Conservation (phyloP, 2,113 vertebrate species). For the Ranitomeya variabilis region DNA sequence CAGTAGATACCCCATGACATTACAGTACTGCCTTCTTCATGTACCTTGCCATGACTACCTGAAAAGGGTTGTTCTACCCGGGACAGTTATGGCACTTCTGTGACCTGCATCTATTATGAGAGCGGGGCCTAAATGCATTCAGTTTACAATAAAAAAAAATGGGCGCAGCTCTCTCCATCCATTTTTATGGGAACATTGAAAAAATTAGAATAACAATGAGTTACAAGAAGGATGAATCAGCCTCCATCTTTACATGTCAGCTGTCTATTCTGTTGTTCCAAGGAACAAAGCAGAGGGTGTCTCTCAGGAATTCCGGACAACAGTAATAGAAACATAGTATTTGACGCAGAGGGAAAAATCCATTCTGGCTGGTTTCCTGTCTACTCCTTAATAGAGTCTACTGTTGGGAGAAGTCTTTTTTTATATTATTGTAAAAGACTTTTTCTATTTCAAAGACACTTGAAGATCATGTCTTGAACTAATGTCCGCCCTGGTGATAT, state of each 20-base stretch:
- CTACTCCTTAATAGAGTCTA: background rate
- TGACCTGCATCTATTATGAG: no score
- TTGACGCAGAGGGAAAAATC: background rate
- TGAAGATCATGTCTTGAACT: background rate
- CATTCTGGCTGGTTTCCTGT: background rate
- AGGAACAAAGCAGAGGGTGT: background rate
- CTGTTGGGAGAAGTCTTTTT: background rate
- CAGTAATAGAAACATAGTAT: background rate
- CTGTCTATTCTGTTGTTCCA: background rate
- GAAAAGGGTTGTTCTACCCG: no score
- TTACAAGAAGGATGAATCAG: background rate
- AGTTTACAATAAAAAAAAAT: no score
- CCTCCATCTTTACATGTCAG: background rate
- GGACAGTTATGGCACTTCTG: no score
- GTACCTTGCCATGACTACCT: no score
- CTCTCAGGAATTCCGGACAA: background rate
- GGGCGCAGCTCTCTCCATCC: no score
- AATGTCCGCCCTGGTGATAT: background rate
- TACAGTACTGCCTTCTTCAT: no score
- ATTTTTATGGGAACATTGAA: no score
- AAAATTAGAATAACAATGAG: background rate
- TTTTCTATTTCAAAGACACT: background rate
- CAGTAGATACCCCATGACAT: no score
- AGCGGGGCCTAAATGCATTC: no score
- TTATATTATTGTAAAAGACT: background rate